phyloP scores from a whole-genome alignment of 2,113 vertebrate species.

The Sitta europaea region DNA sequence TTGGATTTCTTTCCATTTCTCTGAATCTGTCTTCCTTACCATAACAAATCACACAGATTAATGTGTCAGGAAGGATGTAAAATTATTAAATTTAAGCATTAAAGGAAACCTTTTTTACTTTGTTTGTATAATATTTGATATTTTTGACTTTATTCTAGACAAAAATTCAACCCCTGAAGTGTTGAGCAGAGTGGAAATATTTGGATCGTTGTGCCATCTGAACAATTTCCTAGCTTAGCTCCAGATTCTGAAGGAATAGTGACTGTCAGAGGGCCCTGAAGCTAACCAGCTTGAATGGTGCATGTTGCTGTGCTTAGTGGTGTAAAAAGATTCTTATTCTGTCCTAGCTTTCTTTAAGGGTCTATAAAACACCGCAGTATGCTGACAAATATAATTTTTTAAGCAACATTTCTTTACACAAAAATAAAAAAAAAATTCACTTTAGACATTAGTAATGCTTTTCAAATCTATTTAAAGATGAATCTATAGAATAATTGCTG shows the following conservation, averaged over 20 bases:
- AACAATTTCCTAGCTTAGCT: neutral
- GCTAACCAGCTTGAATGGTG: neutral
- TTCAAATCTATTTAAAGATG: neutral
- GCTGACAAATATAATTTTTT: neutral
- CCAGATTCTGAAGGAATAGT: neutral
- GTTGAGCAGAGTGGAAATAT: neutral
- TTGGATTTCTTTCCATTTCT: neutral
- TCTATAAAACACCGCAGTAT: neutral
- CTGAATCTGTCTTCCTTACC: neutral
- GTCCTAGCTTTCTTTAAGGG: neutral
- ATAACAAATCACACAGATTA: neutral
- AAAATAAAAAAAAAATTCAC: neutral
- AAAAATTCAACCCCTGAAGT: neutral
- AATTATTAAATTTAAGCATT: neutral
- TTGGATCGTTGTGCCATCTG: neutral
- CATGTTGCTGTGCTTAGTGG: neutral
- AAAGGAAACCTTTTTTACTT: neutral
- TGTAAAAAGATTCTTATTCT: neutral
- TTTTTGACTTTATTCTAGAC: neutral
- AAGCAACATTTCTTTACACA: neutral
- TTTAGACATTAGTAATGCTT: neutral
- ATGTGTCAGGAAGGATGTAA: neutral
- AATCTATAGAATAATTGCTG: neutral
- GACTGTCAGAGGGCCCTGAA: neutral
- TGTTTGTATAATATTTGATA: neutral